A percentile compares a stretch with the other conserved stretches of the same genome.
phyloP scores from a whole-genome alignment of 2,888 invertebrate species.

The Papilio elwesi region DNA sequence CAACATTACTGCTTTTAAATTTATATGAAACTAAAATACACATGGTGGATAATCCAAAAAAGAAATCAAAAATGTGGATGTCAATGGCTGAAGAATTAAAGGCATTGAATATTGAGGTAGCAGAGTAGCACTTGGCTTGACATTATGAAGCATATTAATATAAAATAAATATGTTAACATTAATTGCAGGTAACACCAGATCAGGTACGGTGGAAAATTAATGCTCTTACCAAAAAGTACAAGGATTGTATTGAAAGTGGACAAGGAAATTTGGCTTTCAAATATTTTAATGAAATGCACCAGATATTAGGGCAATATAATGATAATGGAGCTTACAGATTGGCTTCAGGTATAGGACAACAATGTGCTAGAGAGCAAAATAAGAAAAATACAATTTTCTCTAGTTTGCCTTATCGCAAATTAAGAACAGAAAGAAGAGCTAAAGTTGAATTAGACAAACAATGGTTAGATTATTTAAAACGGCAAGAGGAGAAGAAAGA shows the following conservation, averaged over 20 bases:
- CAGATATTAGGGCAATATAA: conserved; percentile 64
- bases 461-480: conserved; percentile 68
- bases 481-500: conserved; percentile 65
- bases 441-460: conserved; percentile 68
- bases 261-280: conserved; percentile 59
- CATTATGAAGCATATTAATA: not conserved
- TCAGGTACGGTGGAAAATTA: conserved; percentile 72
- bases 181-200: conserved; percentile 65
- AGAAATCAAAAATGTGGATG: conserved; percentile 72
- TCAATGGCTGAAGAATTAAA: conserved; percentile 70
- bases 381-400: conserved; percentile 53
- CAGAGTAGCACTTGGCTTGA: not conserved
- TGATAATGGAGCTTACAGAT: conserved; percentile 60
- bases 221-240: conserved; percentile 70
- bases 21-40: conserved; percentile 70
- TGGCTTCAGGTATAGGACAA: conserved; percentile 62
- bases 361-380: conserved; percentile 53
- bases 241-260: conserved; percentile 69
- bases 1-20: conserved; percentile 64
- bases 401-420: conserved; percentile 62
- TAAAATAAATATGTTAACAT: conserved; percentile 24
- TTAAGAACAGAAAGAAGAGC: conserved; percentile 63
- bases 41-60: conserved; percentile 70
- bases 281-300: conserved; percentile 73
- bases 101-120: conserved; percentile 63